Base-by-base conservation (phyloP, 2,797 vertebrate species). In the Cyclura pinguis region DNA sequence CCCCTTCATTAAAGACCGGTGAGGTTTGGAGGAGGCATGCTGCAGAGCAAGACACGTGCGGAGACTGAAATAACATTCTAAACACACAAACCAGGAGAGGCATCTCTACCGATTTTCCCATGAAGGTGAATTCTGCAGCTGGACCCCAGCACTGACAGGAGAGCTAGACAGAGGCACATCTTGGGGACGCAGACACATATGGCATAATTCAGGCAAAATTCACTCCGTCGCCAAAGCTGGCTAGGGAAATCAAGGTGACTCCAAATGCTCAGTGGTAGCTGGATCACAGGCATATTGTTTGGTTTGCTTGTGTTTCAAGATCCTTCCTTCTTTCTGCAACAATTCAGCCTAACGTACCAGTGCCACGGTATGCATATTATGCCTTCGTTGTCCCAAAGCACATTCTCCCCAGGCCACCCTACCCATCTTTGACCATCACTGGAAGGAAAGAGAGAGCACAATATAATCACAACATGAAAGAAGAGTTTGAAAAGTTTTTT, bases 1-100 rank as follows among this genome's bases (percentile, higher is more conserved):
- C 92, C 13, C 50, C 87, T 22, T 38, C 86, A 80, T 73, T 73
- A 78, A 91, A 90, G 52, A 77, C 29, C 4, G 72, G 27, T 9
- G n/a, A 87, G 47, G 50, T 67, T 78, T 4, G 50, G 1, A 35
- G 8, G 22, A 0, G 29, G 38, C 2, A 52, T 6, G 20, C 0
- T 64, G 47, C n/a, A 16, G 64, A 3, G 42, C 32, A 22, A 78
- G 4, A 4, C 22, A n/a, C 1, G 24, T 9, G 24, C 14, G 27
- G 80, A 42, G 27, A 16, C 29, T 91, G 57, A 78, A 89, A 84
- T 22, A 74, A 81, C 10, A 62, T 6, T 1, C 32, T 9, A 77
- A 0, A 88, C 38, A 72, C 86, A 89, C 2, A 86, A 62, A n/a
- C 29, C 38, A 57, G 13, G 50, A 89, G 82, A 74, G 38, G 62